Evolutionary conservation across 2,888 invertebrate species (phyloP).

Genomic region (Dinocampus coccinellae): DNA sequence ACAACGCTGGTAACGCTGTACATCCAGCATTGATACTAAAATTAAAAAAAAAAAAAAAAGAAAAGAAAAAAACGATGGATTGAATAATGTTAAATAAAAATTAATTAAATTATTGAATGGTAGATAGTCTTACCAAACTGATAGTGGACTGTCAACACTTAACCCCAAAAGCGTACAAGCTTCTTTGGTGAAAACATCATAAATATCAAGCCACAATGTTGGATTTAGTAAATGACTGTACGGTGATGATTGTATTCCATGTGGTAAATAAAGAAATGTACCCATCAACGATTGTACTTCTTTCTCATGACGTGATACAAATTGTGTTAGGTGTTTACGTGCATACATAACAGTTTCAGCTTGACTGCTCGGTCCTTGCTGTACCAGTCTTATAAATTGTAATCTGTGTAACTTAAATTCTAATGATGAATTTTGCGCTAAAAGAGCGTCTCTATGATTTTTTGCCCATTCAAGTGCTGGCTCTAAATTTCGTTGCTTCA

Average conservation of each 20-base stretch:
- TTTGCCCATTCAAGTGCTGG: conserved; percentile 92
- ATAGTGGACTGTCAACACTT: conserved; percentile 90
- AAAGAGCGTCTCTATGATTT: conserved; percentile 79
- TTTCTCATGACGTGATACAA: conserved; percentile 82
- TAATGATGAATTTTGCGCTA: conserved; percentile 74
- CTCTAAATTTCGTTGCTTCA: conserved; percentile 84
- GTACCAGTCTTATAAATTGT: conserved; percentile 82
- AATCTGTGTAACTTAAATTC: conserved; percentile 88
- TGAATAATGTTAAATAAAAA: neutral
- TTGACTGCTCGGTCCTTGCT: conserved; percentile 78
- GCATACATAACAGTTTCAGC: conserved; percentile 90
- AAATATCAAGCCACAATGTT: conserved; percentile 81
- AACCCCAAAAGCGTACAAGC: conserved; percentile 92
- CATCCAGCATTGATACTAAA: conserved; percentile 90
- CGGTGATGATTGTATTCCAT: conserved; percentile 84
- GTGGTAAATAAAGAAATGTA: conserved; percentile 82
- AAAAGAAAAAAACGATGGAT: too few relatives aligned
- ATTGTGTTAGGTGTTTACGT: conserved; percentile 84
- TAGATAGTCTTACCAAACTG: conserved; percentile 77
- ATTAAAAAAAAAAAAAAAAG: conserved; percentile 20
- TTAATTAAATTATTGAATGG: conserved; percentile 4
- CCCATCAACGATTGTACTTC: conserved; percentile 91
- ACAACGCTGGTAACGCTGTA: conserved; percentile 91
- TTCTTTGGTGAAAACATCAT: conserved; percentile 92
- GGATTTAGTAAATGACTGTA: conserved; percentile 82